phyloP scores from a whole-genome alignment of 2,888 invertebrate genomes.

The Onthophagus sagittarius region DNA sequence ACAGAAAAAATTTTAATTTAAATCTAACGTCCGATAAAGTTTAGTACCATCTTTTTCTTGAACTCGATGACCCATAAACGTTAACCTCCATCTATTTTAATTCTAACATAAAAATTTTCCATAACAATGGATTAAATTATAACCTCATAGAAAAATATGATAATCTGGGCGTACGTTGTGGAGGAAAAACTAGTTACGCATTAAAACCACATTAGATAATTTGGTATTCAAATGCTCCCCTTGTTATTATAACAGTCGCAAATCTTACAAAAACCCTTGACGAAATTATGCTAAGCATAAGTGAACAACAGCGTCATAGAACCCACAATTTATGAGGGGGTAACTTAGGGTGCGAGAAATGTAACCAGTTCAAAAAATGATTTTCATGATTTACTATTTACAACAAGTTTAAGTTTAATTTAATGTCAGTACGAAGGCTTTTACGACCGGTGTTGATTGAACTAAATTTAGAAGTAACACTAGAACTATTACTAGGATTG shows the following conservation, averaged over 20 bases:
- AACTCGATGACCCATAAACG: not conserved
- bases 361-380: not conserved
- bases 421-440: too few species aligned
- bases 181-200: not conserved
- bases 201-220: not conserved
- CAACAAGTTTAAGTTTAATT: too few species aligned
- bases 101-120: not conserved
- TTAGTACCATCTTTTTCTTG: too few species aligned
- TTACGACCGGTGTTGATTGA: too few species aligned
- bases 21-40: too few species aligned
- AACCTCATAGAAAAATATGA: not conserved
- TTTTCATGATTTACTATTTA: too few species aligned
- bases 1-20: too few species aligned
- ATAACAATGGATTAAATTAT: not conserved
- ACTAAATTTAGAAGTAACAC: too few species aligned
- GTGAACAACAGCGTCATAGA: not conserved
- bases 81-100: not conserved
- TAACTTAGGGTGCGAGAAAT: not conserved
- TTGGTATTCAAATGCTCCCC: constrained; percentile 6
- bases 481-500: too few species aligned
- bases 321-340: constrained; percentile 1
- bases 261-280: not conserved
- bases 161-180: not conserved
- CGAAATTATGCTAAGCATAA: constrained; percentile 1
- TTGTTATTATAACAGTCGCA: constrained; percentile 1